Evolutionary conservation across 2,113 vertebrate genomes (phyloP), one percentile per base, ranked within the genome.

Genomic region (Tringa solitaria): DNA sequence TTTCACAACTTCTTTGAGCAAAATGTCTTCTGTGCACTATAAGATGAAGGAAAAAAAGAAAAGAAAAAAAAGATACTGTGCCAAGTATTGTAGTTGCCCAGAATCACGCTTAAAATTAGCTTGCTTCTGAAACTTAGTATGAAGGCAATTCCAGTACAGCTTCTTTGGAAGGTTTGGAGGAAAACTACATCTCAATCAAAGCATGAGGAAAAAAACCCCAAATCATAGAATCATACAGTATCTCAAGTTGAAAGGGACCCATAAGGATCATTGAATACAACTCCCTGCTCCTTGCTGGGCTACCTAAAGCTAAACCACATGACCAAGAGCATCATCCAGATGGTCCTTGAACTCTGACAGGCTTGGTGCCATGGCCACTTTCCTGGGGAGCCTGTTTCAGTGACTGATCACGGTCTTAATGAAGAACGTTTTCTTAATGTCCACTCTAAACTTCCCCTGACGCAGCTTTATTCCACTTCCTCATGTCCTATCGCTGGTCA

Each of bases 401-500:
- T 60, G 4, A 48, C 28, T 4, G 2, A 59, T 7, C 17, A 48
- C 16, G 8, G 8, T 48, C 43, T 78, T 8, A 16, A 10, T 28
- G 22, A 78, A 41, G 8, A 57, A 41, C 9, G 2, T 43, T 43
- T 78, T 48, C 45, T 9, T 67, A 72, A 45, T 21, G 19, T 21
- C 22, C 27, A 15, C 0, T 33, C 14, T 19, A 9, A 64, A 43
- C 35, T 84, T 32, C 4, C 10, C 3, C 8, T 33, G 8, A 32
- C 3, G 3, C 8, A 46, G 8, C 28, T 80, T 74, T 15, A 46
- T 53, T 59, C 10, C 20, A 28, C 73, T 73, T 79, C 19, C 12
- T 48, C 0, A 0, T 45, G 33, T 60, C 24, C 4, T 67, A 4
- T 46, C 0, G 0, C 33, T 45, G 33, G 23, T n/a, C 15, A 73